Evolutionary conservation across 2,797 vertebrate genomes (phyloP), one percentile per base, ranked within the genome.

Genomic region (Neopelma chrysocephalum): DNA sequence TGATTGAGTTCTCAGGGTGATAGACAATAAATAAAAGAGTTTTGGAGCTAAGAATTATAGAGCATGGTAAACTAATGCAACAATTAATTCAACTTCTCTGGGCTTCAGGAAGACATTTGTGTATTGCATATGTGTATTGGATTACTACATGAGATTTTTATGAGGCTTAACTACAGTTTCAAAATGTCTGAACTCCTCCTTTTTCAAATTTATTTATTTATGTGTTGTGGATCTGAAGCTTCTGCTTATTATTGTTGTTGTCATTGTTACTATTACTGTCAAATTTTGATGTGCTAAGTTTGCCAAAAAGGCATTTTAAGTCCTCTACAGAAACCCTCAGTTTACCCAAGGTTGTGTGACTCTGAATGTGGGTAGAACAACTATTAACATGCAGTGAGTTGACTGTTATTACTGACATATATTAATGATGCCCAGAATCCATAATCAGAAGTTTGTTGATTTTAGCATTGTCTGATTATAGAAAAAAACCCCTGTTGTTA

Each of bases 351-450:
- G 23, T 13, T 48, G 4, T 64, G 15, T 42, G 68, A 83, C 6
- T 3, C 31, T 80, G 5, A 53, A 32, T 17, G 20, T 29, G 73
- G 27, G 38, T 53, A 50, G 79, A 84, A 50, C 1, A 76, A 20
- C 19, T 34, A 21, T 47, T 66, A 48, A 6, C 16, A 57, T 32
- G 20, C 8, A 86, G n/a, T 0, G 0, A 86, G 36, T 31, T 75
- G 7, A 53, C 32, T 84, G 2, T 71, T 78, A 25, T 42, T 91
- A 57, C 16, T 69, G 66, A 38, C 23, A 14, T 69, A 38, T 4
- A 11, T 71, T 42, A 81, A 51, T 51, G 14, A 27, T 57, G 22
- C 5, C 16, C 47, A 75, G 31, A 83, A 83, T 73, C 40, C 73
- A 43, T 66, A 42, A 81, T 78, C n/a, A 77, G 40, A 81, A 77